Evolutionary conservation across 2,888 invertebrate genomes (phyloP), one percentile per base, ranked within the genome.

Genomic region (Heliconius aoede): DNA sequence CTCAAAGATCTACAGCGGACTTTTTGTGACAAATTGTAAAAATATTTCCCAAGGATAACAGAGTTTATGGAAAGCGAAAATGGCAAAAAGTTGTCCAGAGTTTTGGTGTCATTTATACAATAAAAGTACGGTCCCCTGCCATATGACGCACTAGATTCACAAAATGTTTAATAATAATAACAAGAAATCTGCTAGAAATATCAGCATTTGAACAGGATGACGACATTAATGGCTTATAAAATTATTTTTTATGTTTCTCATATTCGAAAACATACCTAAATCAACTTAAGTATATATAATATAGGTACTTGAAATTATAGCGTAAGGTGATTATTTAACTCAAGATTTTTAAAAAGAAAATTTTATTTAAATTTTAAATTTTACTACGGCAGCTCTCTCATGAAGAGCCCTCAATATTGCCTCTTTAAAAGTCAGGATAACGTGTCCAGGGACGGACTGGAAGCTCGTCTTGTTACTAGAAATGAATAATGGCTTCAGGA

Each of bases 401-500:
- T 73, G 71, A 76, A 75, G 74, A 74, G 74, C 77, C 72, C 72
- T 78, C 72, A 74, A 76, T 80, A 80, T 77, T 77, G 73, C 75
- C 69, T 75, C 68, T 73, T 61, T 55, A 76, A 79, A 76, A 76
- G 72, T 72, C 74, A 73, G 73, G 73, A 77, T 64, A 75, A 67
- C 75, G 62, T 64, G 68, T 72, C 72, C 72, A 76, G 73, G 76
- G 69, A 78, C 76, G 77, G 72, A 81, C 81, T 82, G 78, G 80
- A 80, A 84, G 82, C 83, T 83, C 83, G 55, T 85, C 85, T 87
- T 85, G 87, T 86, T 85, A 85, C 85, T 84, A 85, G 86, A 88
- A 90, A 91, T 93, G 93, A 93, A 86, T 91, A 90, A 93, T 92
- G 89, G 88, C 90, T 89, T 86, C 85, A 87, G 88, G 89, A 92